A percentile compares a stretch with the other conserved stretches of the same genome.
Conservation (phyloP, 1,140 invertebrate genomes). For the Euschistus heros region DNA sequence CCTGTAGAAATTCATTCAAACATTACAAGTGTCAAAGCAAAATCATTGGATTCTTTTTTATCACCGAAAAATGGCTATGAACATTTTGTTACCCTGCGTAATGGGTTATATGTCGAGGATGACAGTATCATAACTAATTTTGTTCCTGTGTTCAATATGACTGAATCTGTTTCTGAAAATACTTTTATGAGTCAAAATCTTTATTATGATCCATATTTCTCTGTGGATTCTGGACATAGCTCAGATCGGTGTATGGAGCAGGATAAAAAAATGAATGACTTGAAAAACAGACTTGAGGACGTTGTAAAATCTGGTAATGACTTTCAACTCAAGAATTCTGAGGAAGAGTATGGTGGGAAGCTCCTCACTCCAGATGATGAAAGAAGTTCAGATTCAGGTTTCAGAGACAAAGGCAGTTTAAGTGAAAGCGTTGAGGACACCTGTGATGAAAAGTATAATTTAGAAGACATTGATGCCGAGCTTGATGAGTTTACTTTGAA, state of each 20-base stretch:
- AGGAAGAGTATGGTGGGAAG: conserved; percentile 39
- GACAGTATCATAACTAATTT: neutral
- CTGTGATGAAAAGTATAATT: conserved; percentile 41
- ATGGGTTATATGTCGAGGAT: neutral
- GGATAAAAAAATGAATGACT: conserved; percentile 29
- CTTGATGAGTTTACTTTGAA: conserved; percentile 29
- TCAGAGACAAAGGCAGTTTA: conserved; percentile 39
- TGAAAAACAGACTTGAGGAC: conserved; percentile 30
- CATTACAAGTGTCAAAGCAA: conserved; percentile 8
- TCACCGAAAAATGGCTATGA: conserved; percentile 11
- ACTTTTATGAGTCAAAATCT: conserved; percentile 7
- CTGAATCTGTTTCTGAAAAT: conserved; percentile 18
- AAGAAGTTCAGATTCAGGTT: conserved; percentile 43
- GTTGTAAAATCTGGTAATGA: conserved; percentile 26
- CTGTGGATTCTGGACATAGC: conserved; percentile 23
- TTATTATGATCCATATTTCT: conserved; percentile 21
- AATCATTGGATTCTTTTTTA: conserved; percentile 20
- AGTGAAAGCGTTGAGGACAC: conserved; percentile 35
- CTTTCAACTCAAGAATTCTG: conserved; percentile 28
- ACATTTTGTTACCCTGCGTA: neutral
- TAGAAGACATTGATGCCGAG: conserved; percentile 34
- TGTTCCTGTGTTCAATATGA: conserved; percentile 17
- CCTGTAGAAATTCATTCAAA: neutral
- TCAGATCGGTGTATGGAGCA: conserved; percentile 23
- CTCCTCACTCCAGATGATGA: conserved; percentile 43